Conservation (phyloP, 2,113 vertebrate species). For the Laticauda laticaudata region DNA sequence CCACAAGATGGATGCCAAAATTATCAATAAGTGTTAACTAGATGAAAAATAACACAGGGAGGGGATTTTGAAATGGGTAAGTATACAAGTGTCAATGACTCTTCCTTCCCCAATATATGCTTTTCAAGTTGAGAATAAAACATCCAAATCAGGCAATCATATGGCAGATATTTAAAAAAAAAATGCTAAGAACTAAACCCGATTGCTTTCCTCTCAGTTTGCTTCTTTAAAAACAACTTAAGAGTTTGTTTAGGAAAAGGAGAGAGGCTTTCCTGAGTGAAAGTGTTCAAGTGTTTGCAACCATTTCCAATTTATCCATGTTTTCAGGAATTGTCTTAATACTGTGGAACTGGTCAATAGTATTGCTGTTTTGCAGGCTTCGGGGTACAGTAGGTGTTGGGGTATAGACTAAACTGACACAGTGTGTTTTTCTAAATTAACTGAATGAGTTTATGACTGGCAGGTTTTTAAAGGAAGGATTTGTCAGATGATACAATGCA, state of each 20-base stretch:
- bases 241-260: not conserved
- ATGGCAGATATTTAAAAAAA: not conserved
- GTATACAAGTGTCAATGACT: too few species aligned
- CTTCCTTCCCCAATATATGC: not conserved
- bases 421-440: not conserved
- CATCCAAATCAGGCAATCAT: not conserved
- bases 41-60: not conserved
- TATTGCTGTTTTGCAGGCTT: not conserved
- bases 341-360: not conserved
- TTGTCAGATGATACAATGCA: not conserved
- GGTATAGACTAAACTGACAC: not conserved
- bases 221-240: not conserved
- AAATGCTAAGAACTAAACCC: not conserved
- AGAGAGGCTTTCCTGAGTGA: not conserved
- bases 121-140: not conserved
- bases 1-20: not conserved
- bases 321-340: not conserved
- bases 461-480: not conserved
- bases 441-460: not conserved
- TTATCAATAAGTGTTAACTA: not conserved
- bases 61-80: not conserved
- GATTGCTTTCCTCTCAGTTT: not conserved
- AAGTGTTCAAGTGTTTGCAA: not conserved
- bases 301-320: not conserved
- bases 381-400: not conserved